Evolutionary conservation across 2,113 vertebrate genomes (phyloP).

Genomic region (Brienomyrus longianalis): DNA sequence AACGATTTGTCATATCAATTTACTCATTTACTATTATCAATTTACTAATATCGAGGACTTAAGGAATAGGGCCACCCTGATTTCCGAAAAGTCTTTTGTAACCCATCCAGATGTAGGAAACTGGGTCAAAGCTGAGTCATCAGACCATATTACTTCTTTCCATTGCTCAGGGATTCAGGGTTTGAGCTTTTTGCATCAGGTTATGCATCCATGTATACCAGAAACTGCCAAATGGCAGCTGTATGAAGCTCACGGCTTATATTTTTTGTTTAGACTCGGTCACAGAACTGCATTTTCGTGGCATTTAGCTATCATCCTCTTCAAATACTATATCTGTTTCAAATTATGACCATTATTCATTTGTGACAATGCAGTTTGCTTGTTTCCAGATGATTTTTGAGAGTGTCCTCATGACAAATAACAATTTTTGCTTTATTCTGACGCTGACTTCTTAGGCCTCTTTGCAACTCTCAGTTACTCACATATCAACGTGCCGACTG

Average conservation of each 20-base stretch:
- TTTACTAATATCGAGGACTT: neutral
- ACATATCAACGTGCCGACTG: neutral
- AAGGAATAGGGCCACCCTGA: neutral
- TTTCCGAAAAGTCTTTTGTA: neutral
- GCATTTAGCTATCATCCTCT: neutral
- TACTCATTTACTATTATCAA: neutral
- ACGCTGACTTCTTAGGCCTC: neutral
- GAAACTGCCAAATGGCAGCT: neutral
- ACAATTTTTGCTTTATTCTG: neutral
- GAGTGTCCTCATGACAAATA: neutral
- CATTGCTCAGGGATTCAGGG: neutral
- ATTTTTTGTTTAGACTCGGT: neutral
- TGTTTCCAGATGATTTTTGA: neutral
- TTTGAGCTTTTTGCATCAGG: neutral
- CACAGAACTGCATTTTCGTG: neutral
- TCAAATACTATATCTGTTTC: neutral
- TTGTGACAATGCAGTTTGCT: neutral
- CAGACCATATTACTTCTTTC: neutral
- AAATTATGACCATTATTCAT: neutral
- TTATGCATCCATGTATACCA: neutral
- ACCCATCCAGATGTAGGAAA: neutral
- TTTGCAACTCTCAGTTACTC: neutral
- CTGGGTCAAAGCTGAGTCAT: neutral
- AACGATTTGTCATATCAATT: neutral
- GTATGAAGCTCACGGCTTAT: neutral